Percentiles rank a stretch among this genome's conserved stretches.
Evolutionary conservation across 2,888 invertebrate genomes (phyloP).

Genomic region (Diadromus collaris): DNA sequence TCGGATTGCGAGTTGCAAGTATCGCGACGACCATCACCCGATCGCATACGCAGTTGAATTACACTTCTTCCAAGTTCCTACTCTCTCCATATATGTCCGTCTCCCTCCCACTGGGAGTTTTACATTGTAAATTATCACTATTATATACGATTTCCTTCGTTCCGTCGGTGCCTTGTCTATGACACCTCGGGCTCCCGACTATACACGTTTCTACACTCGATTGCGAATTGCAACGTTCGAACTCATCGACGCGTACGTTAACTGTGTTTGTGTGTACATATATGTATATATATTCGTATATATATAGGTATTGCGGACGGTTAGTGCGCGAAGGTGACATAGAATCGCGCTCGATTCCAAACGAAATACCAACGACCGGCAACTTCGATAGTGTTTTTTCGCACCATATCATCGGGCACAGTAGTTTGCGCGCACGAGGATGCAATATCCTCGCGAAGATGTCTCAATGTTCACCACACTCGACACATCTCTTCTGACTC

Average conservation of each 20-base stretch:
- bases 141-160: background rate
- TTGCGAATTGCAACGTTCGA: background rate
- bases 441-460: background rate
- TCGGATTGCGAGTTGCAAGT: constrained; percentile 26
- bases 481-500: background rate
- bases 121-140: constrained; percentile 16
- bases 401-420: background rate
- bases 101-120: background rate
- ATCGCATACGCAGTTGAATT: constrained; percentile 1
- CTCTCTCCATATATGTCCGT: background rate
- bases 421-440: background rate
- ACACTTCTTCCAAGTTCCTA: constrained; percentile 9
- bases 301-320: background rate
- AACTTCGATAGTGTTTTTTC: background rate
- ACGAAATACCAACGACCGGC: background rate
- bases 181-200: background rate
- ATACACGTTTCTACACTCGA: background rate
- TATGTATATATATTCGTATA: background rate
- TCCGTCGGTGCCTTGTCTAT: background rate
- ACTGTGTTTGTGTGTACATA: background rate
- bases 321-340: background rate
- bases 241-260: background rate
- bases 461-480: background rate
- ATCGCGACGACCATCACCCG: constrained; percentile 25
- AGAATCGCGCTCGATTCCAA: background rate